phyloP scores from a whole-genome alignment of 2,888 invertebrate species.

The Theodoxus fluviatilis region DNA sequence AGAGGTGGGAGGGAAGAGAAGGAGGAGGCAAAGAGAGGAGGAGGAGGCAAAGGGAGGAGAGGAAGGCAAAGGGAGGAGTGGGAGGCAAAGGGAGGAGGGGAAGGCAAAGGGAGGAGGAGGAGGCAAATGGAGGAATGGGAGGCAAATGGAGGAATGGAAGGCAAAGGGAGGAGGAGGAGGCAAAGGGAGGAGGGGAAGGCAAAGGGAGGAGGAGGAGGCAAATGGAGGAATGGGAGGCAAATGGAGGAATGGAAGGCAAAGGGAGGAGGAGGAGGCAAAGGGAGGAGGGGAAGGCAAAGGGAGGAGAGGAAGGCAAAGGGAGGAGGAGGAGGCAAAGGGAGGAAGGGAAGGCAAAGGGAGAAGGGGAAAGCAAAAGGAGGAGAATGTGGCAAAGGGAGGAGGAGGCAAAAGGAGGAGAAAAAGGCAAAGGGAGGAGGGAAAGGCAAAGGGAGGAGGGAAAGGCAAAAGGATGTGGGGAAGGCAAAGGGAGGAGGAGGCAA shows the following conservation, averaged over 20 bases:
- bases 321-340: neutral
- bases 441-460: constrained; percentile 6
- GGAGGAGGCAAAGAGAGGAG: neutral
- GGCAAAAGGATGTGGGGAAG: constrained; percentile 8
- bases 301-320: neutral
- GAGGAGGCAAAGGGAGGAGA: neutral
- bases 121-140: neutral
- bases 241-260: neutral
- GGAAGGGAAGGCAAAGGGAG: neutral
- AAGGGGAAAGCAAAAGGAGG: neutral
- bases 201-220: neutral
- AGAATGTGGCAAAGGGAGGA: neutral
- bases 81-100: neutral
- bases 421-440: neutral
- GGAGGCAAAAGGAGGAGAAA: neutral
- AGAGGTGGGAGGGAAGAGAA: neutral
- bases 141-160: neutral
- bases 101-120: neutral
- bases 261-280: neutral
- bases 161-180: neutral
- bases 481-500: too few species aligned
- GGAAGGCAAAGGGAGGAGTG: neutral
- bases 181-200: neutral
- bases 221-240: neutral
- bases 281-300: neutral